A percentile compares a stretch with the other conserved stretches of the same genome.
Conservation (phyloP, 2,797 vertebrate genomes). For the Pangasius djambal region DNA sequence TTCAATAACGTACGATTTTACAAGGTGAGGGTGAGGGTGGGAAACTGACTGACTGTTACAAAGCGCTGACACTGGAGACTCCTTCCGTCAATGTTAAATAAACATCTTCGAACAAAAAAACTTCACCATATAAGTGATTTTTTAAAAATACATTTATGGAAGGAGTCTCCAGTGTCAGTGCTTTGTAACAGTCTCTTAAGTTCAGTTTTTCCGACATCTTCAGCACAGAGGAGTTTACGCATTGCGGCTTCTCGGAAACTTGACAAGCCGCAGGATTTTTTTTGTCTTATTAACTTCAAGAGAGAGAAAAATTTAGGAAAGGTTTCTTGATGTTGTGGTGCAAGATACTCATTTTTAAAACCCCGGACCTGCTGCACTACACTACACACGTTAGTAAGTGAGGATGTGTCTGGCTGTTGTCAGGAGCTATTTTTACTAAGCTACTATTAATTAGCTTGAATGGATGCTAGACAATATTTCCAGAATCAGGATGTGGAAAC, state of each 20-base stretch:
- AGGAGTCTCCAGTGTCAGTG: background rate
- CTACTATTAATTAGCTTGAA: background rate
- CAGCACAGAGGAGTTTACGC: background rate
- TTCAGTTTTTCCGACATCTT: background rate
- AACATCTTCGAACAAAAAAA: no score
- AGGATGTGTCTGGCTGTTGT: background rate
- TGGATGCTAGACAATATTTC: background rate
- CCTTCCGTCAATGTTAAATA: no score
- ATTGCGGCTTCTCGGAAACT: background rate
- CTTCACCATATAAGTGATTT: no score
- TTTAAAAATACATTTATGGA: background rate
- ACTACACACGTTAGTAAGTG: background rate
- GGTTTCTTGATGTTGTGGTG: background rate
- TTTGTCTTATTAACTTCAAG: background rate
- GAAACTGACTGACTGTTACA: no score
- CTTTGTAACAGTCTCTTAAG: background rate
- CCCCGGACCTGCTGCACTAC: background rate
- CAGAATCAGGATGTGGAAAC: slow-evolving; percentile 26
- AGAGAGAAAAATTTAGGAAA: background rate
- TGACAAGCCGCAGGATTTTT: background rate
- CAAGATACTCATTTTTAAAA: background rate
- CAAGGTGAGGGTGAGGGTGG: no score
- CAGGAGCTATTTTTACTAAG: slow-evolving; percentile 1
- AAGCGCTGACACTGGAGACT: no score
- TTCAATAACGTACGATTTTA: background rate